Conservation (phyloP, 2,797 vertebrate species). For the Phylloscopus collybita region DNA sequence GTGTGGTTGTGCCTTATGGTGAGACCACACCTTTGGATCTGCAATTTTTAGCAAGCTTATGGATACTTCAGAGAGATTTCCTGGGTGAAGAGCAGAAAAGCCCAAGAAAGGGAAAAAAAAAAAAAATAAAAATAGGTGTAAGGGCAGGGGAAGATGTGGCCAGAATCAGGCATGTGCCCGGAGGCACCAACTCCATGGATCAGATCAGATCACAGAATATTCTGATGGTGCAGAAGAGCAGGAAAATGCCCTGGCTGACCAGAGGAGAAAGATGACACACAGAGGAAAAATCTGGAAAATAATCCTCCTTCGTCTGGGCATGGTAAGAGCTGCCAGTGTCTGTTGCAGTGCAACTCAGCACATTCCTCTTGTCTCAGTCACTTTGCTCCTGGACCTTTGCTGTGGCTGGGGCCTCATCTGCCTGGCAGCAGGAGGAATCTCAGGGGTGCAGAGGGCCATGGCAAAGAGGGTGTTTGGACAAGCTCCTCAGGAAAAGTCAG, state of each 20-base stretch:
- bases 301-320: background rate
- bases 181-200: background rate
- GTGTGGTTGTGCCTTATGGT: background rate
- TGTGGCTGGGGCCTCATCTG: background rate
- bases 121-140: no score
- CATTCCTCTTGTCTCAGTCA: background rate
- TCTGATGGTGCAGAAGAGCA: background rate
- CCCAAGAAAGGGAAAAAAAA: background rate
- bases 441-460: background rate
- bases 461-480: background rate
- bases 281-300: background rate
- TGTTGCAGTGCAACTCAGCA: background rate
- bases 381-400: background rate
- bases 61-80: background rate
- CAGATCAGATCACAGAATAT: background rate
- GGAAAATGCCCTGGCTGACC: background rate
- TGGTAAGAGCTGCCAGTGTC: background rate
- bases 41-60: background rate
- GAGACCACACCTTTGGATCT: background rate
- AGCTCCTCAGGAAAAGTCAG: background rate
- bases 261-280: background rate
- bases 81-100: background rate
- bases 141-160: background rate
- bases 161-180: background rate
- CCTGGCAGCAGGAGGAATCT: background rate